Conservation (phyloP, 2,888 invertebrate genomes). For the Desoria tigrina region DNA sequence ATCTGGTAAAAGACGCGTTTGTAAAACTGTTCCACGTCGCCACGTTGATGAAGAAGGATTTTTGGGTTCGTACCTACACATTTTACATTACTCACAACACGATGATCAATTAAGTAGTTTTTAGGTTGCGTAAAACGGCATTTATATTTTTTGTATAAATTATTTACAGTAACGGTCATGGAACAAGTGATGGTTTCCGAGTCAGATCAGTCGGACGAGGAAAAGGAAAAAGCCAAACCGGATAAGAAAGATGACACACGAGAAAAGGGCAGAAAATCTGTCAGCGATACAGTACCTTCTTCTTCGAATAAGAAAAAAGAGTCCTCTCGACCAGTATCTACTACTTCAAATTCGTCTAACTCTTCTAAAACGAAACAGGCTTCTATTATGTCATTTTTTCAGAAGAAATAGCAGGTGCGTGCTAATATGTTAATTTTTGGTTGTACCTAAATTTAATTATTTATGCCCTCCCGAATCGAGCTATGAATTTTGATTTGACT, state of each 20-base stretch:
- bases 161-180: constrained; percentile 50
- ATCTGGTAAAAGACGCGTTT: constrained; percentile 36
- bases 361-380: constrained; percentile 36
- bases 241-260: constrained; percentile 3
- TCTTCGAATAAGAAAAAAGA: neutral
- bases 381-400: constrained; percentile 42
- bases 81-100: no score
- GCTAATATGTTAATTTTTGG: no score
- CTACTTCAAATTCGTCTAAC: constrained; percentile 3
- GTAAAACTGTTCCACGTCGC: constrained; percentile 54
- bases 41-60: constrained; percentile 57
- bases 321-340: neutral
- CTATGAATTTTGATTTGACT: no score
- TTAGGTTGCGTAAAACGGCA: no score
- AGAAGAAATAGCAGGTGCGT: constrained; percentile 26
- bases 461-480: no score
- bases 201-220: constrained; percentile 24
- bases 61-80: no score
- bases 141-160: no score
- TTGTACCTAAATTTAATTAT: no score
- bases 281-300: constrained; percentile 2
- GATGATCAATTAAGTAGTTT: no score
- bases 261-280: neutral
- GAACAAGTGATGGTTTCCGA: constrained; percentile 49
- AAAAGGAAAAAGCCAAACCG: neutral